Conservation (phyloP, 2,888 invertebrate species). For the Cantharis rustica region DNA sequence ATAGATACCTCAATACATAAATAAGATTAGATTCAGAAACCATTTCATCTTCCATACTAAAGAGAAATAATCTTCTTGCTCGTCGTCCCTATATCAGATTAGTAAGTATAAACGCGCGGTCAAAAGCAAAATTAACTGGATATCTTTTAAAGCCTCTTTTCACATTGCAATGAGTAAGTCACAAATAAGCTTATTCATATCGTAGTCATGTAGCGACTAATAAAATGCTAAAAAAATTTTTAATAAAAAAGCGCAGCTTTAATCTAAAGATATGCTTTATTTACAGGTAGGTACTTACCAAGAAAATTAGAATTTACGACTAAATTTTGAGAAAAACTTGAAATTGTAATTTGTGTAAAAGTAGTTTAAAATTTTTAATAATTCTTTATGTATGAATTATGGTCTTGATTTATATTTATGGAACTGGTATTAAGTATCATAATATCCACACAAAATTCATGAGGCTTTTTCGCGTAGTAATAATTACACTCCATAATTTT, state of each 20-base stretch:
- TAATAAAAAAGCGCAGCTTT: slow-evolving; percentile 27
- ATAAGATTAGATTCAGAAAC: slow-evolving; percentile 16
- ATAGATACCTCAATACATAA: not conserved
- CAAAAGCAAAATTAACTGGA: slow-evolving; percentile 50
- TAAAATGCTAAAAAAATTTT: slow-evolving; percentile 21
- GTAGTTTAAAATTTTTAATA: not conserved
- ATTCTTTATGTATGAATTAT: not conserved
- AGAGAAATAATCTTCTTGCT: slow-evolving; percentile 24
- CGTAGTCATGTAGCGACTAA: slow-evolving; percentile 26
- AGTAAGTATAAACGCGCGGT: slow-evolving; percentile 43
- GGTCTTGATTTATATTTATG: not conserved
- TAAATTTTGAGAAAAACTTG: not conserved
- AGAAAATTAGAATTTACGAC: not conserved
- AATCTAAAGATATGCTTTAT: slow-evolving; percentile 22
- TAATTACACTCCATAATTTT: not conserved
- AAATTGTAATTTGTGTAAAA: not conserved
- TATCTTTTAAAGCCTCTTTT: slow-evolving; percentile 45
- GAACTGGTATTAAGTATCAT: not conserved
- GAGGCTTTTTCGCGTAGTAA: not conserved
- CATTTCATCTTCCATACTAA: slow-evolving; percentile 18
- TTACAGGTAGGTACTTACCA: not conserved
- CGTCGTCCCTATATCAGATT: slow-evolving; percentile 43
- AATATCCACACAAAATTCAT: not conserved
- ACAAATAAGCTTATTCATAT: slow-evolving; percentile 39
- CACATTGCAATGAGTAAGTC: slow-evolving; percentile 36